These are phyloP conservation scores for Urocyon cinereoargenteus DNA, from an alignment of 2,797 vertebrate species.

Conservation along the genomic window DNA sequence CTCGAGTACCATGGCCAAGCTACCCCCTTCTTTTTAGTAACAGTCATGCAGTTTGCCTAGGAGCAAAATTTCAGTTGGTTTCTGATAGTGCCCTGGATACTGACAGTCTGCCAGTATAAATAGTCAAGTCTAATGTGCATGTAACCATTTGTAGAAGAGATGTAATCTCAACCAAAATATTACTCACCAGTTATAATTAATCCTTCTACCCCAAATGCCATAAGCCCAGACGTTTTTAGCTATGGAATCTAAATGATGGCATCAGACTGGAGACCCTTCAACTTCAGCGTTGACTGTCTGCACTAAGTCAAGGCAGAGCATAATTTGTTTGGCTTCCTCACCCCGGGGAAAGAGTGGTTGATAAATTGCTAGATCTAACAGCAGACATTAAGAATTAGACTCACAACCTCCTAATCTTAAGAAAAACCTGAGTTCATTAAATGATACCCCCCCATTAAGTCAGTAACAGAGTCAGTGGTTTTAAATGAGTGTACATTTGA, in stretches of 20 bases:
- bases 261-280: conserved; percentile 9
- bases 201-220: conserved; percentile 38
- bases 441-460: not conserved
- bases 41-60: conserved; percentile 20
- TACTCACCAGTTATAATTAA: conserved; percentile 56
- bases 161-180: conserved; percentile 58
- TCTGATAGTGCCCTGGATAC: conserved; percentile 50
- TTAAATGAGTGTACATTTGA: not conserved
- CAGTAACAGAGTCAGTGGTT: conserved; percentile 22
- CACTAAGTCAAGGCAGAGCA: not conserved
- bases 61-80: conserved; percentile 58
- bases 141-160: conserved; percentile 51
- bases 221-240: conserved; percentile 17
- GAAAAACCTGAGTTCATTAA: conserved; percentile 26
- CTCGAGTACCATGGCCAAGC: not conserved
- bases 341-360: not conserved
- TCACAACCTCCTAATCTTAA: not conserved
- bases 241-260: not conserved
- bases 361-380: not conserved
- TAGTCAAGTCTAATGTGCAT: conserved; percentile 37
- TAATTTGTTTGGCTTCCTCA: not conserved
- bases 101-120: conserved; percentile 66
- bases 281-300: not conserved
- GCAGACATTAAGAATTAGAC: conserved; percentile 58
- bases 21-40: conserved; percentile 42